Conservation (phyloP, 2,113 vertebrate genomes). For the Heliornis fulica region DNA sequence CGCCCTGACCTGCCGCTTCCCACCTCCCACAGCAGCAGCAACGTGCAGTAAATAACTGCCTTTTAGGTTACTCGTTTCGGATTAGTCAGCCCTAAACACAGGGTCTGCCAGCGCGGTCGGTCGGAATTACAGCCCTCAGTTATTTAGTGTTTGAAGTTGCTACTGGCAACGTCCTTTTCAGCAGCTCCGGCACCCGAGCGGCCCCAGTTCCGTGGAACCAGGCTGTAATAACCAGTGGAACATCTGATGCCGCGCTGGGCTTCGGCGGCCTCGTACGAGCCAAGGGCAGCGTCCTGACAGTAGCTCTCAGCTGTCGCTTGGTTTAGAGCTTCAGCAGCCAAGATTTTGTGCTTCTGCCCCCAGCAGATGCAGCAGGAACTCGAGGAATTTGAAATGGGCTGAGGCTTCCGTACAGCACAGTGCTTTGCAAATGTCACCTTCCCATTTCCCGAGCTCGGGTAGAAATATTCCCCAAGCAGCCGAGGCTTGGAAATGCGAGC, state of each 20-base stretch:
- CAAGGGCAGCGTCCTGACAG: not conserved
- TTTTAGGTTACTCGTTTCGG: constrained; percentile 42
- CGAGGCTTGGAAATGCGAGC: not conserved
- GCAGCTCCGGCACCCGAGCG: not conserved
- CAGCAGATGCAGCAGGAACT: not conserved
- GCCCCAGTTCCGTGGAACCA: not conserved
- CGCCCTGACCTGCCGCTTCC: not conserved
- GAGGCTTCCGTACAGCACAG: rapidly evolving
- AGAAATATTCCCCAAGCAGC: not conserved
- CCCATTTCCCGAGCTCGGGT: not conserved
- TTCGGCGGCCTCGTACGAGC: not conserved
- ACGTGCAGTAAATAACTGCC: constrained; percentile 5
- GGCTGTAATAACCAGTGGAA: not conserved
- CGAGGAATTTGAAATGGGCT: not conserved
- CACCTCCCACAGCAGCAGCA: constrained; percentile 1
- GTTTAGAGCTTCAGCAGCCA: not conserved
- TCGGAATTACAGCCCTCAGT: not conserved
- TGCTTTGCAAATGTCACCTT: not conserved
- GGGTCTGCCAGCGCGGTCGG: not conserved
- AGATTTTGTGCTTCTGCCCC: not conserved
- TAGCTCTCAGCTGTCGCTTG: rapidly evolving
- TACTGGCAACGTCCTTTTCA: not conserved
- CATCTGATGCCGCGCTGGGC: rapidly evolving
- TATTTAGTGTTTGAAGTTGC: not conserved
- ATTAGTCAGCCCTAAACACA: constrained; percentile 38